Evolutionary conservation across 1,140 invertebrate genomes (phyloP), one percentile per base, ranked within the genome.

Genomic region (Diploscapter pachys): DNA sequence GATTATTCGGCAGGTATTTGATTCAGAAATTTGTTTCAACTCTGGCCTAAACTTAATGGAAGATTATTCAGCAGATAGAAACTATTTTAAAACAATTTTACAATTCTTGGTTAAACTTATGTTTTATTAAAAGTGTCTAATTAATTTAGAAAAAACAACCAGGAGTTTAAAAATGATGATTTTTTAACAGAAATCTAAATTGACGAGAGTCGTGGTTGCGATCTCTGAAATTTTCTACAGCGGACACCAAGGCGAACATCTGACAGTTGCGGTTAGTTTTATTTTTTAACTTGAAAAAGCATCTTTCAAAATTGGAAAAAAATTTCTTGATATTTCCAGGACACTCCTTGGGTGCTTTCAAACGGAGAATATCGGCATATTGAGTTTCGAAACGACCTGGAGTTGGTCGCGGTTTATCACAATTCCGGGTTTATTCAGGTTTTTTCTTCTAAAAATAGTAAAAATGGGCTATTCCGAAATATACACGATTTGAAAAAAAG

Each of bases 191-290:
- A 31, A 31, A 31, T 31, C 31, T 31, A 31, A 31, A 67, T 48
- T 76, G 48, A 76, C 75, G 0, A 53, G 63, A 31, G 63, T 76
- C 50, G 52, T 76, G 8, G 13, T 71, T 3, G 70, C 72, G 8
- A 48, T 71, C 4, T 63, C 57, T 6, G 50, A 54, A 6, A 61
- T 63, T 9, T 76, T 76, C 50, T 67, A 75, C 9, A 65, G 53
- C 51, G 69, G 68, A 54, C 56, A 63, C 8, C 75, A 76, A 50
- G 75, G 75, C 52, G 75, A 76, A 56, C 56, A 54, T 4, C 63
- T 76, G 11, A 4, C 52, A 13, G 56, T 72, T 51, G 62, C 64
- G 53, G 70, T 66, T 5, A 8, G 11, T 48, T 48, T 51, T 51
- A 13, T 9, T 9, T 52, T 68, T 68, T 59, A 31, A 31, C 31